Base-by-base conservation (phyloP, 2,113 vertebrate species). In the Bubalus kerabau region DNA sequence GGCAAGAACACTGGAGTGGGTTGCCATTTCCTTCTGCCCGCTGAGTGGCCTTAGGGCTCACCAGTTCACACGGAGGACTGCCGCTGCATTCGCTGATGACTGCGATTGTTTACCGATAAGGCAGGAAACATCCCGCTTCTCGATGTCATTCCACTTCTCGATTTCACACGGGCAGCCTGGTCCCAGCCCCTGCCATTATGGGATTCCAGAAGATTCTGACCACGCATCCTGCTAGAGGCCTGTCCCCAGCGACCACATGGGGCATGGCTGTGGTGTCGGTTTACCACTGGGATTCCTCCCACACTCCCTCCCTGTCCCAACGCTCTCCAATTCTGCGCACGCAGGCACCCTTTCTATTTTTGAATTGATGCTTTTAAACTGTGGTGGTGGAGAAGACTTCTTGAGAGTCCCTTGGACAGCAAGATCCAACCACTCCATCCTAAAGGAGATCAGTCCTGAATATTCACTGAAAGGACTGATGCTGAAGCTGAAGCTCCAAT, bases 231-330 rank as follows among this genome's bases (percentile, higher is more conserved):
- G 2, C 24, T 26, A 74, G 36, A 7, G 15, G 67, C n/a, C 67
- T 71, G 67, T n/a, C 10, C 6, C 10, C 54, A 16, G 36, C 0
- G 9, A 43, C 71, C 71, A 74, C 71, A 74, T 0, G 12, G 36
- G 71, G 12, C 11, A 43, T 1, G 6, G 11, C 36, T 43, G 36
- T 43, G 2, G 71, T 32, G 74, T 64, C 9, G 36, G 12, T 86
- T 90, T 88, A n/a, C 30, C 46, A 23, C 40, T 9, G 28, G 36
- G 46, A 88, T 15, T 26, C 19, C 43, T 46, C n/a, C 26, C n/a
- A 23, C 2, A 19, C 2, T 19, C 28, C 4, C 3, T 30, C 5
- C 4, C 13, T 46, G 1, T 28, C 64, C 24, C n/a, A 56, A 2
- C 19, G 1, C 30, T 52, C 30, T 94, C n/a, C 40, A n/a, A 16